Conservation (phyloP, 2,113 vertebrate genomes). For the Sinosuthora webbiana region DNA sequence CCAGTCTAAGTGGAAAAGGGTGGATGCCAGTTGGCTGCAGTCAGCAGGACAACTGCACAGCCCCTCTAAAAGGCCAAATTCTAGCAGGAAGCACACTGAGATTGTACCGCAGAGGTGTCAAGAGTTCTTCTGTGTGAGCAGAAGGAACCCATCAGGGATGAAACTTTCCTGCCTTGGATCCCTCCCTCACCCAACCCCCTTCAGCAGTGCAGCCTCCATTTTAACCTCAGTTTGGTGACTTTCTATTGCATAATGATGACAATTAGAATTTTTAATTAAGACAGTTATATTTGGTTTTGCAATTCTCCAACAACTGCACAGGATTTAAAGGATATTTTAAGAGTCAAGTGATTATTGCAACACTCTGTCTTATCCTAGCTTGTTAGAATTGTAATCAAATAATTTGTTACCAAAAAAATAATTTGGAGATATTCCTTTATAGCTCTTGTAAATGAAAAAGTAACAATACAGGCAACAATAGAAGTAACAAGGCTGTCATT, state of each 20-base stretch:
- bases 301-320: neutral
- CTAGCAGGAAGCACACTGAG: neutral
- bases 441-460: neutral
- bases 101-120: neutral
- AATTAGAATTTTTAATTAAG: neutral
- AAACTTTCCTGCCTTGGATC: neutral
- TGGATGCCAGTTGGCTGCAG: fast-evolving
- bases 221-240: neutral
- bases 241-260: neutral
- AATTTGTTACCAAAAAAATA: neutral
- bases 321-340: neutral
- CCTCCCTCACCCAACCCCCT: neutral
- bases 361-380: neutral
- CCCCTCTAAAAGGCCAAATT: neutral
- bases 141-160: neutral
- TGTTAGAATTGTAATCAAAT: neutral
- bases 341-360: neutral
- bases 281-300: neutral
- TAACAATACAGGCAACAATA: neutral
- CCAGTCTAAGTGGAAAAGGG: neutral
- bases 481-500: neutral
- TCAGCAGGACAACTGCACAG: neutral
- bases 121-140: neutral
- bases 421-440: neutral
- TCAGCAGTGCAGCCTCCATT: neutral